Base-by-base conservation (phyloP, 2,797 vertebrate genomes). In the Poecilia gillii region DNA sequence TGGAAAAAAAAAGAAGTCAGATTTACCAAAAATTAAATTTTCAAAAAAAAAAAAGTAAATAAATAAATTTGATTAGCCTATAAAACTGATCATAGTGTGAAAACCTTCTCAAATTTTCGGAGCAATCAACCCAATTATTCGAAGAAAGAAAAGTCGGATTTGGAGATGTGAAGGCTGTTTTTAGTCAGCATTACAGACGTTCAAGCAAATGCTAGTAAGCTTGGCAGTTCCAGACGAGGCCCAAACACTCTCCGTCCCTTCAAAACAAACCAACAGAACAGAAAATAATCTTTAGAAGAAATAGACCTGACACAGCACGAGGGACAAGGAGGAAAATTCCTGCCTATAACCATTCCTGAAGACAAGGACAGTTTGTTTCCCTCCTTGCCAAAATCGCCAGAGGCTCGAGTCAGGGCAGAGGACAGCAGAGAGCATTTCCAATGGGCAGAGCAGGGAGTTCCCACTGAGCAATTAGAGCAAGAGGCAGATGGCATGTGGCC, bases 401-500 rank as follows among this genome's bases (percentile, higher is more conserved):
- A n/a, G 73, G 25, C n/a, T 74, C 41, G 31, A n/a, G 72, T 85
- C 66, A 39, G 74, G 73, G 81, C 66, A 78, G 57, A 62, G 66
- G 74, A 83, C 77, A 66, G 36, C 33, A 72, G 74, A n/a, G 73
- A 77, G 41, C 71, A 43, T 70, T 46, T 53, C 36, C 59, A 75
- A 74, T 62, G 41, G 84, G 64, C 53, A 80, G 74, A 81, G 76
- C 80, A 76, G 79, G 53, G 75, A 82, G 74, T 70, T 84, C 85
- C 72, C 78, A 81, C 81, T 79, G 90, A 77, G 91, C 89, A 90
- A 89, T 93, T 92, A 92, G 86, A 89, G 83, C 80, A 13, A 16
- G 85, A 79, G 90, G 81, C 87, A 89, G 87, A 90, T 89, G 81
- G 88, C 81, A 74, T 70, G 81, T 84, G 90, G 89, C 92, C 90